Conservation (phyloP, 2,888 invertebrate genomes). For the Noctua fimbriata region DNA sequence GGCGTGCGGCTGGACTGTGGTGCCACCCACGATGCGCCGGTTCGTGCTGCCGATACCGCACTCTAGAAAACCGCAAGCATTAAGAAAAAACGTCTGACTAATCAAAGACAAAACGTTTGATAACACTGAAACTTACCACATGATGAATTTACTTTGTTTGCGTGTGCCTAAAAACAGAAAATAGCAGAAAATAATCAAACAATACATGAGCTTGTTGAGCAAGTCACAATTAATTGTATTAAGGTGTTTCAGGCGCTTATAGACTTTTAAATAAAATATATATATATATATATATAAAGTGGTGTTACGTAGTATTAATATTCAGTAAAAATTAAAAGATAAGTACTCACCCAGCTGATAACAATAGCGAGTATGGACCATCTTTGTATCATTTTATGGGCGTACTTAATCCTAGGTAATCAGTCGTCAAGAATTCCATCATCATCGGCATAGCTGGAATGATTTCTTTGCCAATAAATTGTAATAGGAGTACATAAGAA, state of each 20-base stretch:
- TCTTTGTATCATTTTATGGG: constrained; percentile 82
- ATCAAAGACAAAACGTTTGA: not conserved
- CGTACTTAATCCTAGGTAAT: constrained; percentile 71
- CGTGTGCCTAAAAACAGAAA: constrained; percentile 70
- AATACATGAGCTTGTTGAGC: constrained; percentile 6
- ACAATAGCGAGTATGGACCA: constrained; percentile 74
- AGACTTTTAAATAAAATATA: not conserved
- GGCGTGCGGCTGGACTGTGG: constrained; percentile 85
- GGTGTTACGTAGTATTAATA: not conserved
- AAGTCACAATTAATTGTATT: not conserved
- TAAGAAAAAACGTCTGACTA: not conserved
- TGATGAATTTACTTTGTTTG: constrained; percentile 70
- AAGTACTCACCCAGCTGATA: constrained; percentile 76
- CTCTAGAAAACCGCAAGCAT: constrained; percentile 71
- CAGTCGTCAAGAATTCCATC: constrained; percentile 71
- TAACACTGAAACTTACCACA: constrained; percentile 76
- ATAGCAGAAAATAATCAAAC: constrained; percentile 4
- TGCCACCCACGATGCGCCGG: constrained; percentile 90
- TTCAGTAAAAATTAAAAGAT: not conserved
- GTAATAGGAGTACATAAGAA: constrained; percentile 66
- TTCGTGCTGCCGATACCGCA: constrained; percentile 84
- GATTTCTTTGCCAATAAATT: constrained; percentile 77
- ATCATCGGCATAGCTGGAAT: constrained; percentile 70
- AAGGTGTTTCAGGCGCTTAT: not conserved
- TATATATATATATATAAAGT: not conserved